Evolutionary conservation across 2,797 vertebrate species (phyloP).

Genomic region (Anomalospiza imberbis): DNA sequence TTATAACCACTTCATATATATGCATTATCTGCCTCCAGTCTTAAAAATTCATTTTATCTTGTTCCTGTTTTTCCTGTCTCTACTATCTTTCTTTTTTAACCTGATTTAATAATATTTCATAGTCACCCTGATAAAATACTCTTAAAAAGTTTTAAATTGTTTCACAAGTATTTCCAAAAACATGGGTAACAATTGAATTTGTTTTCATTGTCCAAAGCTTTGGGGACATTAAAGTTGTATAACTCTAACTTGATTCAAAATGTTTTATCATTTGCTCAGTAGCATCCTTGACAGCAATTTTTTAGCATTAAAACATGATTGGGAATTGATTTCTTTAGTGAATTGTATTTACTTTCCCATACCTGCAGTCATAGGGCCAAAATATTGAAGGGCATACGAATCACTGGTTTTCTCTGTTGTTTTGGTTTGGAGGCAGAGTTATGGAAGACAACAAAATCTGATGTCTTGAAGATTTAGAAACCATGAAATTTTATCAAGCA

Average conservation of each 20-base stretch:
- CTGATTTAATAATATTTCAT: background rate
- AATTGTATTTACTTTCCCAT: background rate
- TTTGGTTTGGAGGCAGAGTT: background rate
- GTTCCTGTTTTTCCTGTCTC: background rate
- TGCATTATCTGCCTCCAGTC: background rate
- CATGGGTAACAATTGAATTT: background rate
- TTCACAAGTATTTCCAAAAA: background rate
- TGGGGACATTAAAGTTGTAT: background rate
- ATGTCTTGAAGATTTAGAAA: background rate
- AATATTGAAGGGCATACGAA: background rate
- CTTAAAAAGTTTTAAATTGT: background rate
- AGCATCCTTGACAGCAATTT: background rate
- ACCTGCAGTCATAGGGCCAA: background rate
- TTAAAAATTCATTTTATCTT: background rate
- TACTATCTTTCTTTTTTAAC: background rate
- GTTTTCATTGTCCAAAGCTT: background rate
- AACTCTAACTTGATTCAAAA: background rate
- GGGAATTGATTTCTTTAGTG: background rate
- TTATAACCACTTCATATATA: background rate
- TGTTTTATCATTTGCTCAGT: background rate
- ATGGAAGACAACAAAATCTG: background rate
- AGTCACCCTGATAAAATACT: background rate
- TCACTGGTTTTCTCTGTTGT: background rate
- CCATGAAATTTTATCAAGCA: background rate
- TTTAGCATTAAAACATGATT: background rate